These are phyloP conservation scores for Forpus xanthops DNA, from an alignment of 2,797 vertebrate species.

Conservation along the genomic window DNA sequence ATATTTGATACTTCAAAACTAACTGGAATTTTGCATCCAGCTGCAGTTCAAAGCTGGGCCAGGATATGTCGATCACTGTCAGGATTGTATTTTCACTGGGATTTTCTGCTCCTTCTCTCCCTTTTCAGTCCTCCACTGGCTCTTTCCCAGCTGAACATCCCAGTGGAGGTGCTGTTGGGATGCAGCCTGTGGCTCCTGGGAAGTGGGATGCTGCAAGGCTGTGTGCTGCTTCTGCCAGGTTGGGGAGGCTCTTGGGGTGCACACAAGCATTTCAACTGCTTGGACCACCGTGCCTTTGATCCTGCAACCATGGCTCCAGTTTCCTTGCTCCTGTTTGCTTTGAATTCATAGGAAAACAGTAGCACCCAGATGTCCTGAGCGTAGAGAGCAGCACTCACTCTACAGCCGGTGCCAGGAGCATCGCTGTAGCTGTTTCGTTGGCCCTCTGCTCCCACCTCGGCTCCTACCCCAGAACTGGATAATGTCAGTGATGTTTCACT, in stretches of 20 bases:
- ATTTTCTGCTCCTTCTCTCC: not conserved
- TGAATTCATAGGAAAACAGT: not conserved
- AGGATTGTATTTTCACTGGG: not conserved
- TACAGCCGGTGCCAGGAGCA: accelerated
- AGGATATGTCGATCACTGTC: not conserved
- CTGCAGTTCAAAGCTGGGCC: not conserved
- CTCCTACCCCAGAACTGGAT: too few species aligned
- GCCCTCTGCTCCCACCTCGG: not conserved
- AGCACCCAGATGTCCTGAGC: not conserved
- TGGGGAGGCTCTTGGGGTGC: not conserved
- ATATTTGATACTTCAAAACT: too few species aligned
- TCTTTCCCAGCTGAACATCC: not conserved
- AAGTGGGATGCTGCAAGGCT: not conserved
- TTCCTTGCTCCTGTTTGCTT: not conserved
- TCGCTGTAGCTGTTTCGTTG: not conserved
- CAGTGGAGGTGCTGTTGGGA: not conserved
- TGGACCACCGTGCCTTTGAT: too few species aligned
- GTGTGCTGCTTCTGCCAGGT: not conserved
- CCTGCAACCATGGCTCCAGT: too few species aligned
- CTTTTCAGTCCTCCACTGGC: not conserved
- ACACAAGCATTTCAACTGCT: accelerated
- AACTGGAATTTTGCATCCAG: not conserved
- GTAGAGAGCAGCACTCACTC: not conserved
- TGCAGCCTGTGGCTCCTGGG: accelerated
- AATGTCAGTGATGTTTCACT: not conserved